Conservation (phyloP, 2,797 vertebrate genomes). For the Danio tinwini region DNA sequence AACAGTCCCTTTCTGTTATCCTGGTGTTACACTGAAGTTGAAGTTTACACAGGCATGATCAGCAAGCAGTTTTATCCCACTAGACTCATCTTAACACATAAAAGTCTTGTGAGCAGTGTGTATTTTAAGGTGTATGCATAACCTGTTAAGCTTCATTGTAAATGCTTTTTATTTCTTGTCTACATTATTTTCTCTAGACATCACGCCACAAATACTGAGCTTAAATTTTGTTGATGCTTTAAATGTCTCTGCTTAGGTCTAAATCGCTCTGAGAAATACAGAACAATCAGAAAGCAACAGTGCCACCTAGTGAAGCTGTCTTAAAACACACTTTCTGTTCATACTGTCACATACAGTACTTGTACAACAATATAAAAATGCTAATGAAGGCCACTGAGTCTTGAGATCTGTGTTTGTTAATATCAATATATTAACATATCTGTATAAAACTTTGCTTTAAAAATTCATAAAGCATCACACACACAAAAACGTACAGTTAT, state of each 20-base stretch:
- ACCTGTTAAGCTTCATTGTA: not conserved
- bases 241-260: not conserved
- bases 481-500: not conserved
- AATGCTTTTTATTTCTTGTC: not conserved
- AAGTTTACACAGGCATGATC: not conserved
- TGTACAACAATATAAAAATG: not conserved
- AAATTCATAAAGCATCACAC: constrained; percentile 6
- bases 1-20: not conserved
- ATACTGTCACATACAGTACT: not conserved
- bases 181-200: not conserved
- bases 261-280: not conserved
- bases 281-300: constrained; percentile 65
- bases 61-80: not conserved
- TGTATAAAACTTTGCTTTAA: constrained; percentile 25
- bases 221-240: not conserved
- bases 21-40: not conserved
- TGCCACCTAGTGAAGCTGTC: constrained; percentile 64
- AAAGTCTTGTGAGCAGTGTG: not conserved
- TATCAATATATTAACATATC: constrained; percentile 11
- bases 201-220: not conserved
- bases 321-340: constrained; percentile 1
- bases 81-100: too few species aligned
- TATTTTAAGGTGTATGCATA: not conserved
- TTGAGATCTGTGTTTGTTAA: constrained; percentile 2
- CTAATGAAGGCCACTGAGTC: not conserved